Percentiles rank a stretch among this genome's conserved stretches.
These are phyloP conservation scores for Marronus borbonicus DNA, from an alignment of 2,888 invertebrate species.

Conservation along the genomic window DNA sequence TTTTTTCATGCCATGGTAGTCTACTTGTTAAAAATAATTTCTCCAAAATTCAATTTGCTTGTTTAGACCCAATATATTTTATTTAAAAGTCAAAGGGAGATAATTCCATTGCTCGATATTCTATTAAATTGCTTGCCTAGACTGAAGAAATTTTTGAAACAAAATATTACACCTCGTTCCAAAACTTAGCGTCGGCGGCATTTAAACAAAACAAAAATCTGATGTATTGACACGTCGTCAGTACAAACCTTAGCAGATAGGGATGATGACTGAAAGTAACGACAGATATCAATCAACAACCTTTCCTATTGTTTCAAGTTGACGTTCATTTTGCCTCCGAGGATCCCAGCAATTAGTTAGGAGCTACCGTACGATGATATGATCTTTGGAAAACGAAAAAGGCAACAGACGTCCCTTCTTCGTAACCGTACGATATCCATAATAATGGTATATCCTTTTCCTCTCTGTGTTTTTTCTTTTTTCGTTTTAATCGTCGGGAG, in stretches of 20 bases:
- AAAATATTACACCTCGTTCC: too few species aligned
- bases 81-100: too few species aligned
- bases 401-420: slow-evolving; percentile 51
- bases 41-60: too few species aligned
- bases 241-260: slow-evolving; percentile 35
- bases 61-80: too few species aligned
- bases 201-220: slow-evolving; percentile 32
- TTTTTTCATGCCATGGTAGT: too few species aligned
- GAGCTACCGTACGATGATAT: slow-evolving; percentile 61
- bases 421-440: neutral
- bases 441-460: neutral
- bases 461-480: slow-evolving; percentile 47
- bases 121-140: too few species aligned
- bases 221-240: slow-evolving; percentile 50
- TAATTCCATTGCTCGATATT: too few species aligned
- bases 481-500: slow-evolving; percentile 33
- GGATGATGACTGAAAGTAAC: slow-evolving; percentile 45
- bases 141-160: too few species aligned
- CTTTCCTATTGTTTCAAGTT: slow-evolving; percentile 47
- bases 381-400: slow-evolving; percentile 61
- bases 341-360: slow-evolving; percentile 60
- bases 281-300: slow-evolving; percentile 47
- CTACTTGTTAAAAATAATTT: too few species aligned
- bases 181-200: neutral
- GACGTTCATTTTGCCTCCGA: slow-evolving; percentile 45